Evolutionary conservation across 1,140 invertebrate species (phyloP).

Genomic region (Sinonovacula constricta): DNA sequence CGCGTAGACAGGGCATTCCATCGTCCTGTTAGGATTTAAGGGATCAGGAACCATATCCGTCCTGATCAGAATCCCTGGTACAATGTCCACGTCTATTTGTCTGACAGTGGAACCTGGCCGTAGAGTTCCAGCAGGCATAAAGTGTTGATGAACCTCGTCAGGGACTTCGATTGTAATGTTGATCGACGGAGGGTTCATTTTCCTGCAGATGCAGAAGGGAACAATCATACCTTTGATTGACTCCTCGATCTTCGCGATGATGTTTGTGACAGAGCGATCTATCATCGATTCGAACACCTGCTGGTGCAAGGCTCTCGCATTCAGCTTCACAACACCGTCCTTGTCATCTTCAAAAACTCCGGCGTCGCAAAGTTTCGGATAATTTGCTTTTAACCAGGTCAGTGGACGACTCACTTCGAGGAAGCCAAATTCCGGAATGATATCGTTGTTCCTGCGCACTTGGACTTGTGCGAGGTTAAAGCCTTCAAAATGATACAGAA

Average conservation of each 20-base stretch:
- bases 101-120: neutral
- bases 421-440: neutral
- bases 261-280: conserved; percentile 7
- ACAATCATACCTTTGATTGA: no score
- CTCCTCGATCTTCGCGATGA: neutral
- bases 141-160: neutral
- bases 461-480: neutral
- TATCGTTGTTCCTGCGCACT: neutral
- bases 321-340: conserved; percentile 2
- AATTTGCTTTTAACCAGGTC: neutral
- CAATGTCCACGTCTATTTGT: conserved; percentile 12
- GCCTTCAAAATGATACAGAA: conserved; percentile 37
- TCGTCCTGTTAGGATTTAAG: neutral
- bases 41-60: conserved; percentile 15
- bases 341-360: neutral
- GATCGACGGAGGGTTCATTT: conserved; percentile 36
- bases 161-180: conserved; percentile 26
- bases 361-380: neutral
- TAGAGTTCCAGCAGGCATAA: conserved; percentile 7
- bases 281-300: conserved; percentile 25
- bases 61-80: neutral
- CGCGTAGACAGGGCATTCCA: conserved; percentile 18
- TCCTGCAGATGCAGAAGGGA: neutral
- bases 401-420: neutral
- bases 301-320: conserved; percentile 14